Percentiles rank a stretch among this genome's conserved stretches.
phyloP scores from a whole-genome alignment of 2,888 invertebrate genomes.

The Neria commutata region DNA sequence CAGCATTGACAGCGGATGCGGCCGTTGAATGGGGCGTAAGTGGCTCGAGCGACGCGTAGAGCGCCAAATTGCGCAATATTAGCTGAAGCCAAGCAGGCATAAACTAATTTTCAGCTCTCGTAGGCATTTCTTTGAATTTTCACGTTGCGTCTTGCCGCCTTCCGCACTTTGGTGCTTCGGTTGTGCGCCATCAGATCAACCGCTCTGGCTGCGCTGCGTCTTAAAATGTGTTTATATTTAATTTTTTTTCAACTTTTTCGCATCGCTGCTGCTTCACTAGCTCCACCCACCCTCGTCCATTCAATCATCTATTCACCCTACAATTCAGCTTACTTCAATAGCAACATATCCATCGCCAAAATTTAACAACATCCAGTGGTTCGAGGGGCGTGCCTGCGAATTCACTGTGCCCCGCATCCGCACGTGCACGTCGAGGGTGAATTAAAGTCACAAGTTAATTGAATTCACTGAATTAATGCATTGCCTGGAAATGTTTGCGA shows the following conservation, averaged over 20 bases:
- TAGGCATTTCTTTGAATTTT: slow-evolving; percentile 16
- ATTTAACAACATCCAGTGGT: too few relatives aligned
- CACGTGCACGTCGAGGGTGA: too few relatives aligned
- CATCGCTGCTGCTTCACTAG: neutral
- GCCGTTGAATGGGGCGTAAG: neutral
- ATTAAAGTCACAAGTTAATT: slow-evolving; percentile 7
- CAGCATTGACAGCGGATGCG: slow-evolving; percentile 3
- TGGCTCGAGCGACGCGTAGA: neutral
- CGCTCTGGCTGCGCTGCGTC: neutral
- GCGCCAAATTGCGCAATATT: neutral
- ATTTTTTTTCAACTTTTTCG: too few relatives aligned
- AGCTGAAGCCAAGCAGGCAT: slow-evolving; percentile 21
- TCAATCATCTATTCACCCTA: neutral
- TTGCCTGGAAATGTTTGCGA: slow-evolving; percentile 7
- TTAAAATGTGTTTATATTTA: too few relatives aligned
- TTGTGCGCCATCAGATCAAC: too few relatives aligned
- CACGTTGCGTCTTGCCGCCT: slow-evolving; percentile 5
- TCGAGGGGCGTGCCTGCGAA: too few relatives aligned
- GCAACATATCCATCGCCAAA: too few relatives aligned
- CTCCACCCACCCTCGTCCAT: neutral
- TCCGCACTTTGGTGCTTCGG: slow-evolving; percentile 2
- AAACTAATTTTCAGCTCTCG: slow-evolving; percentile 25
- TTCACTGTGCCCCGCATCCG: neutral
- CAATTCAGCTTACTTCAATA: neutral
- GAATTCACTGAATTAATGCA: slow-evolving; percentile 8